Evolutionary conservation across 2,888 invertebrate species (phyloP).

Genomic region (Thera britannica): DNA sequence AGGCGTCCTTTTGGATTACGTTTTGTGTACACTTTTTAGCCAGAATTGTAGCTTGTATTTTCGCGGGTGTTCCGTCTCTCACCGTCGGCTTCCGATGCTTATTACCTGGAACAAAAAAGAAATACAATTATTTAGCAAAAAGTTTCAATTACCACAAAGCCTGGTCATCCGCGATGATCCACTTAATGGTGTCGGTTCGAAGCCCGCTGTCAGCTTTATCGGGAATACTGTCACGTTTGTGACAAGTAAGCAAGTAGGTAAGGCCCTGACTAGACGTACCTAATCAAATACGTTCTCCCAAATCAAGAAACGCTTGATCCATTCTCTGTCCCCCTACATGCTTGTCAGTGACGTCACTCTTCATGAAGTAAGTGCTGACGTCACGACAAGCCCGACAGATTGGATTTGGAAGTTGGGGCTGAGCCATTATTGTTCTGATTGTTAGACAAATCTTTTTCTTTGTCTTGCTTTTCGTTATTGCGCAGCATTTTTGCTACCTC

Average conservation of each 20-base stretch:
- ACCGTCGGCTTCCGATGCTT: slow-evolving; percentile 3
- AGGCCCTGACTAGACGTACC: too few relatives aligned
- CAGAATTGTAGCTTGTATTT: slow-evolving; percentile 14
- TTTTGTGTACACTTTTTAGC: slow-evolving; percentile 38
- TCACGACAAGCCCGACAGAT: slow-evolving; percentile 22
- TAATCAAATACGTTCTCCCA: not conserved
- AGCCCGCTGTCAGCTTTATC: not conserved
- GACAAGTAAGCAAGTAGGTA: too few relatives aligned
- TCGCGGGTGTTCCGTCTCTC: not conserved
- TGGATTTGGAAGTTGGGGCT: slow-evolving; percentile 16
- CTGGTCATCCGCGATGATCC: slow-evolving; percentile 10
- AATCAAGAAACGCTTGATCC: slow-evolving; percentile 3
- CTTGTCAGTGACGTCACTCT: slow-evolving; percentile 17
- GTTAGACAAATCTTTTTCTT: slow-evolving; percentile 8
- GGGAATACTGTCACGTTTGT: slow-evolving; percentile 1
- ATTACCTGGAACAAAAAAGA: slow-evolving; percentile 39
- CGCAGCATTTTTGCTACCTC: not conserved
- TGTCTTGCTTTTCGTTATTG: not conserved
- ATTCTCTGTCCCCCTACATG: not conserved
- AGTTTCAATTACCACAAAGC: slow-evolving; percentile 11
- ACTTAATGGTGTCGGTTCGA: slow-evolving; percentile 1
- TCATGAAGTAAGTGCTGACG: slow-evolving; percentile 25
- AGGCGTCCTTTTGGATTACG: slow-evolving; percentile 46
- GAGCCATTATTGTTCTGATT: slow-evolving; percentile 8
- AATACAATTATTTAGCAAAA: slow-evolving; percentile 27